A percentile compares a stretch with the other conserved stretches of the same genome.
These are phyloP conservation scores for Heteropelma amictum DNA, from an alignment of 2,888 invertebrate species.

Conservation along the genomic window DNA sequence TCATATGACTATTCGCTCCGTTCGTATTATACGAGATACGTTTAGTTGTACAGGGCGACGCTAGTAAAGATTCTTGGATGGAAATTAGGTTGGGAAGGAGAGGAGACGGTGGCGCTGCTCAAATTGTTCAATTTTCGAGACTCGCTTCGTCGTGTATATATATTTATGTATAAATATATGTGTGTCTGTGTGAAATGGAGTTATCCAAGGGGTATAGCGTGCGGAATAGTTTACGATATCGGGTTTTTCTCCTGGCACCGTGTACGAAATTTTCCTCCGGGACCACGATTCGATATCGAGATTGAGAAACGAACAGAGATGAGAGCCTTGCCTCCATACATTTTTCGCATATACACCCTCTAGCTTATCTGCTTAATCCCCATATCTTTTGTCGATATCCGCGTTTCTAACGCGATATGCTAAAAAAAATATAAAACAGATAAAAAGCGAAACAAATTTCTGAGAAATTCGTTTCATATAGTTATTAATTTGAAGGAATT, in stretches of 20 bases:
- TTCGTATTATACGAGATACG: constrained; percentile 15
- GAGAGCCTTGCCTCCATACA: constrained; percentile 38
- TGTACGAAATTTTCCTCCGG: constrained; percentile 53
- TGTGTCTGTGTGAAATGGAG: constrained; percentile 15
- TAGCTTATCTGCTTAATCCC: constrained; percentile 36
- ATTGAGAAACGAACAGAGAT: constrained; percentile 55
- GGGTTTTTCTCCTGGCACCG: constrained; percentile 52
- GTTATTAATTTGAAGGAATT: constrained; percentile 64
- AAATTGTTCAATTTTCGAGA: constrained; percentile 58
- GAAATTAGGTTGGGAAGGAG: constrained; percentile 46
- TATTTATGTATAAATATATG: not conserved
- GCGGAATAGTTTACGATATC: constrained; percentile 53
- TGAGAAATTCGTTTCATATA: no score
- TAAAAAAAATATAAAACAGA: not conserved
- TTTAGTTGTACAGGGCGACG: constrained; percentile 24
- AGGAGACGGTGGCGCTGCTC: constrained; percentile 12
- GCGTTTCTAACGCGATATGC: no score
- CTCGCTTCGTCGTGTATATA: constrained; percentile 16
- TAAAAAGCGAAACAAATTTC: no score
- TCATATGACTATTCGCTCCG: constrained; percentile 1
- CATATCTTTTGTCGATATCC: not conserved
- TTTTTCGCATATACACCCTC: constrained; percentile 21
- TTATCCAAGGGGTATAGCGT: constrained; percentile 23
- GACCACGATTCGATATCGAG: constrained; percentile 54
- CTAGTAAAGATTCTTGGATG: constrained; percentile 50